Evolutionary conservation across 2,113 vertebrate species (phyloP).

Genomic region (Boleophthalmus pectinirostris): DNA sequence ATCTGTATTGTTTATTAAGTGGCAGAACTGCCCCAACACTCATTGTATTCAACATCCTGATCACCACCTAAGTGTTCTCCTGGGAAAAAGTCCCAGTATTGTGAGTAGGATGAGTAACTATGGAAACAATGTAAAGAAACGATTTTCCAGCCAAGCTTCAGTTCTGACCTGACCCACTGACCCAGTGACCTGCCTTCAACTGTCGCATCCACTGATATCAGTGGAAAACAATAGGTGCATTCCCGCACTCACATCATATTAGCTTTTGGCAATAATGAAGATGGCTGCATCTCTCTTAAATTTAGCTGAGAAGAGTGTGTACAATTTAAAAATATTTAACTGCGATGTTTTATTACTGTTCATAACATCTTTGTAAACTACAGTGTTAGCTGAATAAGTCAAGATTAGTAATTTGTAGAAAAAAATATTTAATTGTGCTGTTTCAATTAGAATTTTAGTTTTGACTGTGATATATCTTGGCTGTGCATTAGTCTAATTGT

Average conservation of each 20-base stretch:
- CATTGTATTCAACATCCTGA: constrained; percentile 2
- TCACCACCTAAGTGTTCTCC: constrained; percentile 16
- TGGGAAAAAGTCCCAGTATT: constrained; percentile 53
- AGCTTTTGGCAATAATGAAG: not conserved
- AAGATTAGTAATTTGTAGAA: not conserved
- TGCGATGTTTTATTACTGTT: not conserved
- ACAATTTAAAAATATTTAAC: not conserved
- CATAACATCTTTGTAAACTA: not conserved
- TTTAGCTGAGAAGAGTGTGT: not conserved
- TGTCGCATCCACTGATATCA: constrained; percentile 13
- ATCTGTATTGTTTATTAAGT: constrained; percentile 11
- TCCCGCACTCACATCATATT: not conserved
- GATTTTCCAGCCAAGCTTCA: constrained; percentile 6
- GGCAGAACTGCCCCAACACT: not conserved
- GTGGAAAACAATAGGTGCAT: not conserved
- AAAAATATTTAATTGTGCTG: not conserved
- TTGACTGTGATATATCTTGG: not conserved
- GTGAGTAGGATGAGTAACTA: constrained; percentile 54
- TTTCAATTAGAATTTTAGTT: not conserved
- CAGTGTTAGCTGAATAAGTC: not conserved
- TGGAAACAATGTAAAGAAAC: constrained; percentile 59
- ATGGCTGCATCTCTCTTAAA: not conserved
- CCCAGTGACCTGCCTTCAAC: constrained; percentile 30
- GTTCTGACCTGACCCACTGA: constrained; percentile 48
- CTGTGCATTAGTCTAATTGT: no score